Conservation (phyloP, 2,888 invertebrate species). For the Lasioglossum zephyrum region DNA sequence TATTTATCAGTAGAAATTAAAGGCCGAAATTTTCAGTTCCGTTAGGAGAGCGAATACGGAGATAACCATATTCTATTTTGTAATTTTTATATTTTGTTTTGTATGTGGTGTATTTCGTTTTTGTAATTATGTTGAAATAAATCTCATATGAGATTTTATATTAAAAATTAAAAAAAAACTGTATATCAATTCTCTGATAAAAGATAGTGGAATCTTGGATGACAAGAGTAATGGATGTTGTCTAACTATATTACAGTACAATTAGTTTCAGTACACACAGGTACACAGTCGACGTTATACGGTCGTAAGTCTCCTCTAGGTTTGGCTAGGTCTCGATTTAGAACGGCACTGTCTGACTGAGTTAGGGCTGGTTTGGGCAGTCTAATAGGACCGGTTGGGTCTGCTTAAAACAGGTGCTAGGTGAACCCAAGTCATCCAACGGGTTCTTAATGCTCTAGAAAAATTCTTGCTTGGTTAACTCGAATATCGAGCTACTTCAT, state of each 20-base stretch:
- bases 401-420: background rate
- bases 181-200: background rate
- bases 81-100: no score
- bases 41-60: conserved; percentile 28
- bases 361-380: background rate
- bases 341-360: background rate
- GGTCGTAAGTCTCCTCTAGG: background rate
- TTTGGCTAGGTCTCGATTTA: background rate
- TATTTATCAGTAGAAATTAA: conserved; percentile 42
- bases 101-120: no score
- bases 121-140: no score
- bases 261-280: background rate
- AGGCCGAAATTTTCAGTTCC: conserved; percentile 35
- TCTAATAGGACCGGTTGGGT: background rate
- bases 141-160: no score
- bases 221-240: background rate
- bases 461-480: background rate
- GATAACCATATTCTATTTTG: no score
- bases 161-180: background rate
- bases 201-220: background rate
- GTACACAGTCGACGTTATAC: background rate
- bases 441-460: background rate
- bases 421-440: background rate
- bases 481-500: background rate
- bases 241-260: background rate